Evolutionary conservation across 2,113 vertebrate species (phyloP).

Genomic region (Phylloscopus trochiloides): DNA sequence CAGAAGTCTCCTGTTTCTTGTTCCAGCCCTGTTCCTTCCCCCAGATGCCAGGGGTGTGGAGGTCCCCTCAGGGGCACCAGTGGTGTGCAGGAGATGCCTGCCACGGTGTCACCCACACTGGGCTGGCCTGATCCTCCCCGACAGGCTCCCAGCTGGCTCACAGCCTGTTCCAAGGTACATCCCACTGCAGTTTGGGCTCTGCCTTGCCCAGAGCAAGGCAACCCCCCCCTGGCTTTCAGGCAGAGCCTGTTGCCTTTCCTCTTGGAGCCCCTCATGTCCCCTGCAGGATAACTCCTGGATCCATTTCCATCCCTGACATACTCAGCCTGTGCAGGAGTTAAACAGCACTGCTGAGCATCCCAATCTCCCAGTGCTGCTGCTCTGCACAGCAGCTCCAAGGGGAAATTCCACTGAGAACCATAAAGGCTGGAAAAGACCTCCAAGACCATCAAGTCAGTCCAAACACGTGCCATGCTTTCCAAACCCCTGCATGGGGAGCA

Average conservation of each 20-base stretch:
- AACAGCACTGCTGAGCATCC: neutral
- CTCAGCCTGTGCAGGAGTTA: neutral
- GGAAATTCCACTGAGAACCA: neutral
- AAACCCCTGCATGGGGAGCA: neutral
- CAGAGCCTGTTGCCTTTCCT: neutral
- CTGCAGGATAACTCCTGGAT: neutral
- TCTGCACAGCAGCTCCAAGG: neutral
- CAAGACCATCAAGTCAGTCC: neutral
- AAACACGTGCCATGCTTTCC: neutral
- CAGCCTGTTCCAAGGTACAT: neutral
- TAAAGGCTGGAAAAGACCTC: neutral
- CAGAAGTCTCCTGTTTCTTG: neutral
- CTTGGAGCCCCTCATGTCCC: neutral
- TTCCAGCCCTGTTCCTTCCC: neutral
- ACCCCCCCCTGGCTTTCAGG: neutral
- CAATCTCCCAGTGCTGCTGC: too few relatives aligned
- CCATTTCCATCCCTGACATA: neutral
- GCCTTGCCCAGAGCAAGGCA: neutral
- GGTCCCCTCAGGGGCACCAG: neutral
- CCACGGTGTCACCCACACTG: rapidly evolving
- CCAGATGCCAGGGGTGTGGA: neutral
- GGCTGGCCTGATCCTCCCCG: neutral
- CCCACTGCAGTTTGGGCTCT: neutral
- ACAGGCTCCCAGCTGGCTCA: neutral
- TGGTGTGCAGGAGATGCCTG: neutral